Percentiles rank a stretch among this genome's conserved stretches.
Evolutionary conservation across 2,888 invertebrate species (phyloP).

Genomic region (Chrysolina haemoptera): DNA sequence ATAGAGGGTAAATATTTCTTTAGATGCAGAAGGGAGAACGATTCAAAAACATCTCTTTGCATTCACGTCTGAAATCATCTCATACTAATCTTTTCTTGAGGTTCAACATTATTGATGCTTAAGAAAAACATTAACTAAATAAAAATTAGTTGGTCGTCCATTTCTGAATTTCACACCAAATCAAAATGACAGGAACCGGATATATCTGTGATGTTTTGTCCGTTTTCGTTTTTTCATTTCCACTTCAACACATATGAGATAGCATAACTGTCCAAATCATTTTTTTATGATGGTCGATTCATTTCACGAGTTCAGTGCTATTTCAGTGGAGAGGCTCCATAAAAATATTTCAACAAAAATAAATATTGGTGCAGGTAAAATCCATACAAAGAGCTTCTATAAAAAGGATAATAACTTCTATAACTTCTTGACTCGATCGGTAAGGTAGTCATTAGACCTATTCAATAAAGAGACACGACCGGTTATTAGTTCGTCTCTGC

Average conservation of each 20-base stretch:
- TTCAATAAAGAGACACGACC: constrained; percentile 24
- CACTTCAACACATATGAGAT: neutral
- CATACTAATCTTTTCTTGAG: too few relatives aligned
- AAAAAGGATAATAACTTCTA: constrained; percentile 19
- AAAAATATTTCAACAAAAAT: constrained; percentile 18
- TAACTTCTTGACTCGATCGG: constrained; percentile 12
- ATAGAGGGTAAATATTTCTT: too few relatives aligned
- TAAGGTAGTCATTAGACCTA: constrained; percentile 21
- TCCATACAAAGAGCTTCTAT: constrained; percentile 17
- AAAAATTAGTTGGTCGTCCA: too few relatives aligned
- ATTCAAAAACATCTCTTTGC: too few relatives aligned
- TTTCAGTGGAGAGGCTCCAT: constrained; percentile 6
- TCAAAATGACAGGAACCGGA: neutral
- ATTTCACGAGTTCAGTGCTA: constrained; percentile 4
- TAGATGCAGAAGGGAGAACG: too few relatives aligned
- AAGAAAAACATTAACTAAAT: too few relatives aligned
- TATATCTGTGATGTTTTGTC: neutral
- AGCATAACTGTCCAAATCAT: neutral
- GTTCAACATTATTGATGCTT: too few relatives aligned
- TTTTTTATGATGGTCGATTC: neutral
- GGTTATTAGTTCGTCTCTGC: constrained; percentile 20
- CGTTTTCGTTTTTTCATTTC: neutral
- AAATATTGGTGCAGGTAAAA: constrained; percentile 21
- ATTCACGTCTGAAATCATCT: too few relatives aligned
- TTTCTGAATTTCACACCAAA: too few relatives aligned